Conservation (phyloP, 2,888 invertebrate genomes). For the Acanthosepion pharaonis region DNA sequence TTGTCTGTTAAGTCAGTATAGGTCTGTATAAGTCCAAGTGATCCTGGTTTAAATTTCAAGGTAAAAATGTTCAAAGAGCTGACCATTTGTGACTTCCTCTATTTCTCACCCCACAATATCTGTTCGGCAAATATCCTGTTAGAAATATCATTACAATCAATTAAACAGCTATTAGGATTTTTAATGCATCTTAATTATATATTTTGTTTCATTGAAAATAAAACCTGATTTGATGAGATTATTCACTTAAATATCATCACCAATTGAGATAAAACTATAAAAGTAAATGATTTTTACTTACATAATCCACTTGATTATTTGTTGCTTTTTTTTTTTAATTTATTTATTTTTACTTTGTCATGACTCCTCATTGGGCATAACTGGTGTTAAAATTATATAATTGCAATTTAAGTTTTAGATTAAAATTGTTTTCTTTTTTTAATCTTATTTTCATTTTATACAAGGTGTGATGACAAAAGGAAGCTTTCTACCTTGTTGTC, state of each 20-base stretch:
- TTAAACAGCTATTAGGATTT: constrained; percentile 22
- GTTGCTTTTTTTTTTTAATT: too few relatives aligned
- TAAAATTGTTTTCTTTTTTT: neutral
- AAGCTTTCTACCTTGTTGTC: neutral
- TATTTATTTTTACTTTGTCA: too few relatives aligned
- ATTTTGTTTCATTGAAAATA: neutral
- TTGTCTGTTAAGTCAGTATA: neutral
- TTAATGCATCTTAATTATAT: neutral
- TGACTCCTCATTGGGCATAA: too few relatives aligned
- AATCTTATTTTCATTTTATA: neutral
- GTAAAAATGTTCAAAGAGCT: neutral
- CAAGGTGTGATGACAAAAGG: neutral
- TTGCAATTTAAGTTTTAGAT: neutral
- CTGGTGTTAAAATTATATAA: too few relatives aligned
- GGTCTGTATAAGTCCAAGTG: neutral
- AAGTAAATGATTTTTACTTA: neutral
- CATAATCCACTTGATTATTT: neutral
- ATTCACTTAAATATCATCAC: neutral
- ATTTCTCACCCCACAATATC: neutral
- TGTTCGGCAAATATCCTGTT: neutral
- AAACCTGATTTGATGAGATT: neutral
- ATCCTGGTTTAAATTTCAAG: neutral
- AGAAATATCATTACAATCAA: neutral
- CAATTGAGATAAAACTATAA: neutral
- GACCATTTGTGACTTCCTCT: neutral